Evolutionary conservation across 2,113 vertebrate species (phyloP).

Genomic region (Podilymbus podiceps): DNA sequence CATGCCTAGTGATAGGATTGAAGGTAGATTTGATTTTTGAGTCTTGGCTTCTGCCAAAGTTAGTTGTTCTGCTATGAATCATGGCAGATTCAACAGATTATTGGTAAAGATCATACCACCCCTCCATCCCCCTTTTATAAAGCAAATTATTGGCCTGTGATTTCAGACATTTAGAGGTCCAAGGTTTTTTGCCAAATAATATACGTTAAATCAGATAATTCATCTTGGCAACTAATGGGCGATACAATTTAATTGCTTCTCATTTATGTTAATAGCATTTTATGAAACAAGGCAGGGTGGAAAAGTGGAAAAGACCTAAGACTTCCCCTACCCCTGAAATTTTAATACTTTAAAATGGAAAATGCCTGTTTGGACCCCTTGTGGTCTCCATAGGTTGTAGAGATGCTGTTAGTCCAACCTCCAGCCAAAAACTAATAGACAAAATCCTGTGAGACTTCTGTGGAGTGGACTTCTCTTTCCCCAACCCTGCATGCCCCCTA

Average conservation of each 20-base stretch:
- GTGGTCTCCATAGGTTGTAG: not conserved
- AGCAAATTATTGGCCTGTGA: not conserved
- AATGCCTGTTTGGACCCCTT: not conserved
- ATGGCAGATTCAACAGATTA: not conserved
- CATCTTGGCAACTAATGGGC: not conserved
- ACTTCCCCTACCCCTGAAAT: accelerated
- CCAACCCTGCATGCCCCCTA: accelerated
- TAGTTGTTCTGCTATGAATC: not conserved
- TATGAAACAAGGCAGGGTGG: not conserved
- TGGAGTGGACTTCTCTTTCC: not conserved
- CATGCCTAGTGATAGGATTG: not conserved
- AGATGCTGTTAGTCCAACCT: not conserved
- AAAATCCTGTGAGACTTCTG: not conserved
- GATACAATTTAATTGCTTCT: not conserved
- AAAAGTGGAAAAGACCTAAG: not conserved
- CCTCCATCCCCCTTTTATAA: not conserved
- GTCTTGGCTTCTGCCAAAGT: not conserved
- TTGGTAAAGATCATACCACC: not conserved
- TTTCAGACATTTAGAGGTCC: not conserved
- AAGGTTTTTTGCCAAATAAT: not conserved
- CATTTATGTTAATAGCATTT: not conserved
- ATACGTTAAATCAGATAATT: not conserved
- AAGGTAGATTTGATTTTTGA: not conserved
- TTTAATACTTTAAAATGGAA: not conserved
- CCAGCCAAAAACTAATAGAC: not conserved